Evolutionary conservation across 2,888 invertebrate species (phyloP).

Genomic region (Andrena trimmerana): DNA sequence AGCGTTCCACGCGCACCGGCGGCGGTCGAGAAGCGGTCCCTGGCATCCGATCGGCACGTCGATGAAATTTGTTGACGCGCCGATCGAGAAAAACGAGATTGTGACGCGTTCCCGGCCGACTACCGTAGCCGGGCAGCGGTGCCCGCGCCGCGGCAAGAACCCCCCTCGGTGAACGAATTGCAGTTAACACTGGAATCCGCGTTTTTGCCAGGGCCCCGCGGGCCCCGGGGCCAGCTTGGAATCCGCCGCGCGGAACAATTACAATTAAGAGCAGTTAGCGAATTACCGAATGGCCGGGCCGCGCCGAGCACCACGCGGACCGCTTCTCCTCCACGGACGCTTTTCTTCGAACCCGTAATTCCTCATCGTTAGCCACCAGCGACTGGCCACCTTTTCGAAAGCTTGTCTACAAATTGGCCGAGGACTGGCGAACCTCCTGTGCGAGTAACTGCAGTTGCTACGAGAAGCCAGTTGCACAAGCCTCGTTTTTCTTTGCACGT

Average conservation of each 20-base stretch:
- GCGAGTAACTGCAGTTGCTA: not conserved
- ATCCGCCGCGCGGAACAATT: constrained; percentile 83
- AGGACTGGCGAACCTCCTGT: not conserved
- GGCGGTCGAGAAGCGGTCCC: constrained; percentile 32
- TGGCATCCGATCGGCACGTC: constrained; percentile 75
- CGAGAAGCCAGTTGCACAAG: no score
- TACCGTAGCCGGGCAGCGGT: not conserved
- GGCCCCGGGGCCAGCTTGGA: constrained; percentile 73
- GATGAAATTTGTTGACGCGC: constrained; percentile 80
- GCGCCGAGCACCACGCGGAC: constrained; percentile 63
- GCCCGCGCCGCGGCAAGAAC: constrained; percentile 37
- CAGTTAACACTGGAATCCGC: constrained; percentile 83
- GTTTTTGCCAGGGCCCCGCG: constrained; percentile 78
- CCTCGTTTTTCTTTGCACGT: no score
- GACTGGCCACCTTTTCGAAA: constrained; percentile 18
- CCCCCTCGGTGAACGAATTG: constrained; percentile 75
- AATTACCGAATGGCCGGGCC: constrained; percentile 82
- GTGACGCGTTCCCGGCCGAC: constrained; percentile 70
- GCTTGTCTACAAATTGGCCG: constrained; percentile 21
- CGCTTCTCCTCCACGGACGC: constrained; percentile 18
- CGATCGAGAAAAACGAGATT: constrained; percentile 77
- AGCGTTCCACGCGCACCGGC: constrained; percentile 38
- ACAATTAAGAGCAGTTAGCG: constrained; percentile 85
- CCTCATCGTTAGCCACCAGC: constrained; percentile 51
- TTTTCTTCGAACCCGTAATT: constrained; percentile 68